Evolutionary conservation across 2,888 invertebrate species (phyloP).

Genomic region (Sesia bembeciformis): DNA sequence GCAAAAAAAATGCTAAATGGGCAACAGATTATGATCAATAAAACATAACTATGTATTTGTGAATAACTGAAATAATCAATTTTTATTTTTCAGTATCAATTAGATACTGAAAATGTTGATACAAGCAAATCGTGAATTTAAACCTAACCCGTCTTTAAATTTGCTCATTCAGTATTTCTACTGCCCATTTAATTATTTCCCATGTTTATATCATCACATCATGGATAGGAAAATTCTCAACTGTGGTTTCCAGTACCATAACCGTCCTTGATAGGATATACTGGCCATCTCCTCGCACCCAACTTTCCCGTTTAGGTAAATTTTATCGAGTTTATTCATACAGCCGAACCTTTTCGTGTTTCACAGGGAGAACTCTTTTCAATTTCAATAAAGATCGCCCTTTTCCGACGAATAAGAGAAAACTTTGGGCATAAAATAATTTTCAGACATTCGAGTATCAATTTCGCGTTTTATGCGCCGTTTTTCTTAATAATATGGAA

Average conservation of each 20-base stretch:
- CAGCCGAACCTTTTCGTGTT: constrained; percentile 26
- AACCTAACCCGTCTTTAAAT: no score
- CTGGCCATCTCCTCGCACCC: background rate
- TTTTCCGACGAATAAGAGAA: constrained; percentile 22
- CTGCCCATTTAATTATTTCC: no score
- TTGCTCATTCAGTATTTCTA: no score
- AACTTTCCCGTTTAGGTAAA: constrained; percentile 31
- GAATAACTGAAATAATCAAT: no score
- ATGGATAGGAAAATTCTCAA: background rate
- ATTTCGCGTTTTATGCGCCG: constrained; percentile 11
- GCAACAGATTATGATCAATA: no score
- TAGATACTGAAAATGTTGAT: no score
- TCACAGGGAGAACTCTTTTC: constrained; percentile 34
- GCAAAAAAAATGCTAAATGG: no score
- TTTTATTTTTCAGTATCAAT: no score
- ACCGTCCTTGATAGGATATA: background rate
- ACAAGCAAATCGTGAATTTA: no score
- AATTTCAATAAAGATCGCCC: constrained; percentile 54
- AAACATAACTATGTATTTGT: no score
- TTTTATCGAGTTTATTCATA: constrained; percentile 60
- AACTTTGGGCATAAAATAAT: constrained; percentile 50
- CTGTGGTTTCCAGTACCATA: background rate
- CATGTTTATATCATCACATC: no score
- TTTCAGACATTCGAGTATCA: constrained; percentile 34
- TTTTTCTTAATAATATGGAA: constrained; percentile 1